Evolutionary conservation across 1,140 invertebrate genomes (phyloP).

Genomic region (Procambarus virginalis): DNA sequence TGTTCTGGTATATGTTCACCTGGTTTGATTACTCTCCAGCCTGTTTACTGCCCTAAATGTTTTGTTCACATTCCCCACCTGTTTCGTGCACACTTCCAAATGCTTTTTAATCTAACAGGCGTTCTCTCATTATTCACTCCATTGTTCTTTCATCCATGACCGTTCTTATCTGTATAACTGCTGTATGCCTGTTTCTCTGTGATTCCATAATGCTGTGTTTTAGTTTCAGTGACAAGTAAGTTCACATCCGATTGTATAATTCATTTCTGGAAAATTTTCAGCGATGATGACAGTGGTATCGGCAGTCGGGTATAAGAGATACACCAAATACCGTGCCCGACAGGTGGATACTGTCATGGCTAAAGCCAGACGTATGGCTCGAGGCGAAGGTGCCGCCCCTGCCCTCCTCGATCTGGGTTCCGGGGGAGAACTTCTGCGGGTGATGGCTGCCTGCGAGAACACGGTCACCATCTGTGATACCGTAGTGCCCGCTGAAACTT

Average conservation of each 20-base stretch:
- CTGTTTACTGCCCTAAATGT: too few species aligned
- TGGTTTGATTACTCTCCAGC: too few species aligned
- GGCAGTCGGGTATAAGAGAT: slow-evolving; percentile 14
- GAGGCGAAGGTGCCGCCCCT: slow-evolving; percentile 19
- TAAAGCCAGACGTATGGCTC: slow-evolving; percentile 14
- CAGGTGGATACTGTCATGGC: slow-evolving; percentile 33
- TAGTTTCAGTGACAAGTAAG: too few species aligned
- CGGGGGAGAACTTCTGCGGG: slow-evolving; percentile 25
- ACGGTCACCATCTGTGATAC: background rate
- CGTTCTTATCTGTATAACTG: too few species aligned
- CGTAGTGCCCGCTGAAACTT: background rate
- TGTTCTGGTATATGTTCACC: too few species aligned
- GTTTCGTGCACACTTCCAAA: too few species aligned
- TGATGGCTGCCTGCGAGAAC: slow-evolving; percentile 28
- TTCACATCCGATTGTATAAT: background rate
- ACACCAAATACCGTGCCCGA: slow-evolving; percentile 27
- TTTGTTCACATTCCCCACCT: too few species aligned
- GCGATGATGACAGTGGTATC: slow-evolving; percentile 26
- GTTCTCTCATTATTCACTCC: too few species aligned
- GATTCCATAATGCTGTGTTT: too few species aligned
- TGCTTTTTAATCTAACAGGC: too few species aligned
- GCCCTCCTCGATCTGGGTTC: slow-evolving; percentile 22
- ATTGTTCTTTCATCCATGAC: too few species aligned
- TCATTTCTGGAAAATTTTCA: background rate
- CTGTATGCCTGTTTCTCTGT: too few species aligned